Evolutionary conservation across 2,888 invertebrate genomes (phyloP), one percentile per base, ranked within the genome.

Genomic region (Plutella xylostella): DNA sequence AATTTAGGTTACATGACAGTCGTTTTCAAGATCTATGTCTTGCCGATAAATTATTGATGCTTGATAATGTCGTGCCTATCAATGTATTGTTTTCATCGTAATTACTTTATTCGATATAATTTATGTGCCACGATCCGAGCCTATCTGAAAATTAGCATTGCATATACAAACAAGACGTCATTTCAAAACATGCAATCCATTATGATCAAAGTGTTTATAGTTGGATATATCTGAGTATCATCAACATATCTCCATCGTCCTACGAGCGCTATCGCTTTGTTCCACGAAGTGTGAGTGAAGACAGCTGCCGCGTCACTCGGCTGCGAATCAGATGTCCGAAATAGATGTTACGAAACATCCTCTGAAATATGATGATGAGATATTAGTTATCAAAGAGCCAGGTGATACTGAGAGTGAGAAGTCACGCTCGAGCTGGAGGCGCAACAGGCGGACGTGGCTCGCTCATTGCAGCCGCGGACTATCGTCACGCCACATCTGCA

Each of bases 71-170:
- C n/a, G n/a, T n/a, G n/a, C n/a, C n/a, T n/a, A n/a, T n/a, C n/a
- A n/a, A n/a, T n/a, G n/a, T n/a, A n/a, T n/a, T n/a, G n/a, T n/a
- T n/a, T n/a, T n/a, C n/a, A n/a, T n/a, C n/a, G n/a, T n/a, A n/a
- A n/a, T n/a, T n/a, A n/a, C n/a, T n/a, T n/a, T n/a, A 55, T 42
- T 38, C 48, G 49, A 54, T 19, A 17, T 19, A 18, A 37, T 37
- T 33, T 37, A 37, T 37, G 19, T 19, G n/a, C 39, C 25, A 28
- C 19, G 15, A 21, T 39, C 17, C 14, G 14, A 37, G 18, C 15
- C 18, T 39, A 25, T 22, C 22, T 9, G 25, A 6, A 34, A 14
- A 12, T 14, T 9, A 12, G 12, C 33, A 14, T 14, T 33, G 33
- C n/a, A 18, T 2, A 18, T 6, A 18, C 19, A 35, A 14, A 18